Conservation (phyloP, 2,888 invertebrate species). For the Apodemia mormo region DNA sequence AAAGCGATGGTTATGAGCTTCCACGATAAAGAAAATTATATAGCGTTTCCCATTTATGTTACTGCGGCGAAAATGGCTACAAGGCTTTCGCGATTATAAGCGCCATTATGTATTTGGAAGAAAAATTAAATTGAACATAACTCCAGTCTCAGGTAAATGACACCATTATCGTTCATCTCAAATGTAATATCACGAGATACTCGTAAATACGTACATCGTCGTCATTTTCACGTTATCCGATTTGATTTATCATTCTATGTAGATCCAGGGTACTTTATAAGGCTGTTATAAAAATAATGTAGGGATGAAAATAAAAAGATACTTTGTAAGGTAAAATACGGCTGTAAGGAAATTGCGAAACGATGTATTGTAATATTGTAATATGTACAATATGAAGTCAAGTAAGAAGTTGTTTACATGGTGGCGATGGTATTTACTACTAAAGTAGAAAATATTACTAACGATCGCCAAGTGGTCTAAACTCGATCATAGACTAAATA, state of each 20-base stretch:
- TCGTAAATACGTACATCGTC: conserved; percentile 5
- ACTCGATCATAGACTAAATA: no score
- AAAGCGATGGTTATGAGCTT: no score
- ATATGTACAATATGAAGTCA: no score
- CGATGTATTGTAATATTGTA: no score
- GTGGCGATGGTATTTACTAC: no score
- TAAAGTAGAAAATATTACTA: no score
- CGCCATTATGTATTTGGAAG: not conserved
- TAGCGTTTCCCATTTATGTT: no score
- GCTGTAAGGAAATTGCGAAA: not conserved
- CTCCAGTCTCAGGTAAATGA: conserved; percentile 6
- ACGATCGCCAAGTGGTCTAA: no score
- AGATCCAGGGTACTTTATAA: not conserved
- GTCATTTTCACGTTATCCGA: conserved; percentile 1
- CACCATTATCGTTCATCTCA: conserved; percentile 2
- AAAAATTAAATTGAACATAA: not conserved
- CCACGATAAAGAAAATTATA: no score
- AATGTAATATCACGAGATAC: not conserved
- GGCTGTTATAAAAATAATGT: conserved; percentile 12
- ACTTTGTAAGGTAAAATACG: not conserved
- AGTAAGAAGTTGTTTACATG: no score
- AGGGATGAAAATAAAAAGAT: not conserved
- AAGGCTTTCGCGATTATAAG: no score
- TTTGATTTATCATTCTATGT: conserved; percentile 3
- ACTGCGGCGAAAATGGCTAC: no score